Evolutionary conservation across 2,888 invertebrate genomes (phyloP), one percentile per base, ranked within the genome.

Genomic region (Stenotaenia linearis): DNA sequence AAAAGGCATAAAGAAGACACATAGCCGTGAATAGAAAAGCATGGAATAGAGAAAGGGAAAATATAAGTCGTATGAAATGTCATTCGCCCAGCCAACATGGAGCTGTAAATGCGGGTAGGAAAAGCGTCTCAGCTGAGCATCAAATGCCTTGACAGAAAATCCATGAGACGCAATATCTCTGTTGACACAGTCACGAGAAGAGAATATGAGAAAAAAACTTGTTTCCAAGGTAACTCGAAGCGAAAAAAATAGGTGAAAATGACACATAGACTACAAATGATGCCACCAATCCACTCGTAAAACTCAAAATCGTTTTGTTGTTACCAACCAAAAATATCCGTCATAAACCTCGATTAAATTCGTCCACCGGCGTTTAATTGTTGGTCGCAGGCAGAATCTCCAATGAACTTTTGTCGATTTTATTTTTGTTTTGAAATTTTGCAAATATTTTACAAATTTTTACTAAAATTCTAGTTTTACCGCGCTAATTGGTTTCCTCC

Each of bases 91-190:
- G 25, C 25, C 69, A 69, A 28, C 69, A 69, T n/a, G 69, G 15
- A 69, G 69, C 69, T 69, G 69, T 69, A 69, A 69, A 69, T 69
- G 69, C 69, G 28, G 25, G 25, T 28, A 28, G 15, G 45, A 45
- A 45, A 28, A 69, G 69, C 69, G 69, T 69, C 69, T 69, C 69
- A 69, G 69, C 69, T 69, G 69, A 69, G 69, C 69, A 69, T 69
- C 69, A 69, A 69, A 69, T 69, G 69, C 69, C 69, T 69, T 69
- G 69, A 69, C 69, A 69, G 69, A 69, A 69, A 69, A 69, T 69
- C 69, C 69, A 69, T 69, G 69, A 69, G 69, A 69, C 69, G 28
- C 69, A 69, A 69, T 69, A 69, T 69, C 69, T 69, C 69, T 69
- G 69, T 69, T 69, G 69, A 69, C 69, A 69, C 69, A 69, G 69